Base-by-base conservation (phyloP, 2,888 invertebrate genomes). In the Amphipoea oculea region DNA sequence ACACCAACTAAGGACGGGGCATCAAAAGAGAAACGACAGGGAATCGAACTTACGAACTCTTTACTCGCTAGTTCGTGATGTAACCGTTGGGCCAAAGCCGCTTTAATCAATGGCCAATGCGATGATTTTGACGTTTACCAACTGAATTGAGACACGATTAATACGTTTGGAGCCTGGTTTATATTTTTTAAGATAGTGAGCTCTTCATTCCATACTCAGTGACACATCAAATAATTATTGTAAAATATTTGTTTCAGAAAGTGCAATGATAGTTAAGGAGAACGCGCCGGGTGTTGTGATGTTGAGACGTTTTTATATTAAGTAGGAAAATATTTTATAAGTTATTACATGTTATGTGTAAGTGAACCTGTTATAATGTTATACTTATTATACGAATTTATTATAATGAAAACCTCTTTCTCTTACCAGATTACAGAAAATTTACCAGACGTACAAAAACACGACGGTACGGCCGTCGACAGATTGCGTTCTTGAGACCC, bases 171-270 rank as follows among this genome's bases (percentile, higher is more conserved):
- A 48, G 40, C 23, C 23, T 29, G 9, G 9, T 54, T 23, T 40
- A 29, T 14, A 42, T 11, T 14, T 51, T 73, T 29, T 51, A 29
- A n/a, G 20, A 1, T 48, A 40, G 17, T 6, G 2, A 12, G 12
- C 12, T 20, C 51, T 51, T 51, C 40, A 40, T 57, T 48, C 7
- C n/a, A 23, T 48, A 40, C 4, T 57, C 45, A 57, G 17, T 11
- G 12, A 75, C 17, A 45, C 45, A 4, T 9, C 9, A 9, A 40
- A 76, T 77, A 62, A 76, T 20, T 20, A 17, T 54, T 81, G 42
- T 40, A 82, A 68, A 63, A 69, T 82, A 83, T 89, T 92, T 91
- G 85, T 96, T 96, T 90, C 95, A 96, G 96, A 96, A 96, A 93
- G 96, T 96, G 93, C 96, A 96, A 92, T 96, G 90, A 94, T 89